Evolutionary conservation across 2,797 vertebrate species (phyloP), one percentile per base, ranked within the genome.

Genomic region (Periophthalmus magnuspinnatus): DNA sequence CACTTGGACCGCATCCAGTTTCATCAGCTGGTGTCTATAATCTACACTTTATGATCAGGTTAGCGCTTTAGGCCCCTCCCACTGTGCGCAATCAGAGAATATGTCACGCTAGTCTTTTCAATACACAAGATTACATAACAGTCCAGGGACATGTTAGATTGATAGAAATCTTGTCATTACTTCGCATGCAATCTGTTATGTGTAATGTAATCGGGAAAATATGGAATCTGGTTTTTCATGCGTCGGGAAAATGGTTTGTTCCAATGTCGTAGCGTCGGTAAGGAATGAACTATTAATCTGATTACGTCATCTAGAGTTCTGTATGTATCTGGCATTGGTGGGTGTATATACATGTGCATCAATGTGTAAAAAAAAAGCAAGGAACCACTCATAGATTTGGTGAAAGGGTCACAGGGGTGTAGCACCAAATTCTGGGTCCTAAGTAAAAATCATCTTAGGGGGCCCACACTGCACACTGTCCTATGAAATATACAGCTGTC

Each of bases 1-100:
- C 81, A 82, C 75, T 77, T 84, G 84, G 77, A 71, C 59, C 60
- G 62, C 69, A 50, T 81, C 78, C 84, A 86, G 72, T 61, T 3
- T 76, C 64, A 76, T 81, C 81, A 79, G 80, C 70, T 65, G 73
- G 73, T 77, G 74, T 79, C 69, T 83, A 68, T 78, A 84, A 89
- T 85, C 75, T 84, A 67, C 68, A 67, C 60, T 82, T 81, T 82
- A 84, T 84, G 84, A 79, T 73, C 74, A 68, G 71, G 75, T 4
- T 21, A 14, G 52, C 36, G 71, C 77, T 70, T 82, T 74, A 80
- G 75, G 55, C 16, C 24, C 13, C 60, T 11, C 63, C 67, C 65
- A 5, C 72, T 63, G 69, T 57, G 67, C 65, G 74, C 75, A 77
- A 82, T 87, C 70, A 86, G 64, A 73, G 32, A 57, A 69, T 79